Percentiles rank a stretch among this genome's conserved stretches.
These are phyloP conservation scores for Platypus cylindrus DNA, from an alignment of 2,888 invertebrate genomes.

Conservation along the genomic window DNA sequence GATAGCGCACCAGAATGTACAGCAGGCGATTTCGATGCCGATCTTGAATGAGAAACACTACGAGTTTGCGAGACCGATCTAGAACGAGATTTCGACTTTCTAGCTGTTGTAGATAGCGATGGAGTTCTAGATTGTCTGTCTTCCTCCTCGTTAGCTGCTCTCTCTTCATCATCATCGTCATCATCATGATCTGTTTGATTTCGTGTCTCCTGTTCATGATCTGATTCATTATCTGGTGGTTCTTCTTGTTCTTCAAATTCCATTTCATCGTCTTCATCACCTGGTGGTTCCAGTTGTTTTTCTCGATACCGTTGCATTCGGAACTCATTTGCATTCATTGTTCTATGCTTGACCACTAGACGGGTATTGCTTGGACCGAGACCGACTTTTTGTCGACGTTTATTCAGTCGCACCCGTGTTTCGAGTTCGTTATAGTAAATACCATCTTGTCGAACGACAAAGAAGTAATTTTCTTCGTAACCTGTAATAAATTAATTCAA, in stretches of 20 bases:
- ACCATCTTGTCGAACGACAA: conserved; percentile 79
- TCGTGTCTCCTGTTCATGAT: conserved; percentile 32
- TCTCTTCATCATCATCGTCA: conserved; percentile 26
- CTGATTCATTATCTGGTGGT: conserved; percentile 40
- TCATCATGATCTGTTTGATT: conserved; percentile 27
- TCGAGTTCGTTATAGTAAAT: conserved; percentile 93
- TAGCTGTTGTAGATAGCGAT: conserved; percentile 28
- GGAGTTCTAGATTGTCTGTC: conserved; percentile 22
- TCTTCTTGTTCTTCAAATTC: conserved; percentile 47
- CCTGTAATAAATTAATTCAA: conserved; percentile 34
- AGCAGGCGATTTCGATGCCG: conserved; percentile 24
- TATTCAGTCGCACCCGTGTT: conserved; percentile 87
- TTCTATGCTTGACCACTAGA: conserved; percentile 80
- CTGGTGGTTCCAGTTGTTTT: conserved; percentile 74
- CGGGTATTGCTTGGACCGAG: conserved; percentile 59
- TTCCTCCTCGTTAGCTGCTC: conserved; percentile 19
- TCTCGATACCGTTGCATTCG: conserved; percentile 77
- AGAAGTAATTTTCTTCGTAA: conserved; percentile 95
- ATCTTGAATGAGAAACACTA: conserved; percentile 21
- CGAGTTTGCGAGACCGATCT: conserved; percentile 20
- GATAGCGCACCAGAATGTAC: conserved; percentile 28
- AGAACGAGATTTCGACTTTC: conserved; percentile 31
- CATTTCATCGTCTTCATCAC: conserved; percentile 49
- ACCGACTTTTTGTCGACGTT: conserved; percentile 69
- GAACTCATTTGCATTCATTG: conserved; percentile 72